Conservation (phyloP, 2,113 vertebrate genomes). For the Salvator merianae region DNA sequence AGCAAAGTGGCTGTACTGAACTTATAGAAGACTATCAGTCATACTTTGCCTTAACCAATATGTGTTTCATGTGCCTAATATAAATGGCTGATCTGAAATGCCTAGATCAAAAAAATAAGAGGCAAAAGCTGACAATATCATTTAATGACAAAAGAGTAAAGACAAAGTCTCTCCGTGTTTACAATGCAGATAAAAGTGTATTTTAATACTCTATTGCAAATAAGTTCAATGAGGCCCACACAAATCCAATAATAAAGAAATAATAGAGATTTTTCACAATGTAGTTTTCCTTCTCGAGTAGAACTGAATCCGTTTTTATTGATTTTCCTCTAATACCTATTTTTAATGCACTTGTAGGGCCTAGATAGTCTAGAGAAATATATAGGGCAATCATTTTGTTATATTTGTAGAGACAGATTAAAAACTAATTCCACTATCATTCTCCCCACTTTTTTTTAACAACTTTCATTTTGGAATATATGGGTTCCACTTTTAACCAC, state of each 20-base stretch:
- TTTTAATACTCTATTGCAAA: constrained; percentile 50
- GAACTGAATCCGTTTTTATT: constrained; percentile 49
- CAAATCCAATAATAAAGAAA: constrained; percentile 55
- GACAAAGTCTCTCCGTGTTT: constrained; percentile 43
- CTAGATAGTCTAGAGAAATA: too few species aligned
- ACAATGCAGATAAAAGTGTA: constrained; percentile 44
- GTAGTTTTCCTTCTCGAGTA: constrained; percentile 49
- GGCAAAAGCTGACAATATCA: constrained; percentile 32
- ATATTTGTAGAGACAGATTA: too few species aligned
- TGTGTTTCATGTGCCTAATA: constrained; percentile 32
- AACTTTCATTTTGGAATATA: too few species aligned
- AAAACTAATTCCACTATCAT: too few species aligned
- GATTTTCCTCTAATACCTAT: constrained; percentile 52
- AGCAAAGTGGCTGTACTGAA: not conserved
- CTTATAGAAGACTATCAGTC: constrained; percentile 7
- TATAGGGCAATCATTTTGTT: too few species aligned
- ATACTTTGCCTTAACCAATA: constrained; percentile 17
- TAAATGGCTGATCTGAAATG: constrained; percentile 46
- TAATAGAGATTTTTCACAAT: constrained; percentile 41
- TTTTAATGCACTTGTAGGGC: not conserved
- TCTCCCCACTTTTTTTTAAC: too few species aligned
- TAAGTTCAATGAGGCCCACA: constrained; percentile 49
- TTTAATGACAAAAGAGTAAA: constrained; percentile 37
- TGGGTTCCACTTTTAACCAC: too few species aligned
- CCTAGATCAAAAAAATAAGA: constrained; percentile 21